Evolutionary conservation across 2,888 invertebrate species (phyloP).

Genomic region (Brachypalpus laphriformis): DNA sequence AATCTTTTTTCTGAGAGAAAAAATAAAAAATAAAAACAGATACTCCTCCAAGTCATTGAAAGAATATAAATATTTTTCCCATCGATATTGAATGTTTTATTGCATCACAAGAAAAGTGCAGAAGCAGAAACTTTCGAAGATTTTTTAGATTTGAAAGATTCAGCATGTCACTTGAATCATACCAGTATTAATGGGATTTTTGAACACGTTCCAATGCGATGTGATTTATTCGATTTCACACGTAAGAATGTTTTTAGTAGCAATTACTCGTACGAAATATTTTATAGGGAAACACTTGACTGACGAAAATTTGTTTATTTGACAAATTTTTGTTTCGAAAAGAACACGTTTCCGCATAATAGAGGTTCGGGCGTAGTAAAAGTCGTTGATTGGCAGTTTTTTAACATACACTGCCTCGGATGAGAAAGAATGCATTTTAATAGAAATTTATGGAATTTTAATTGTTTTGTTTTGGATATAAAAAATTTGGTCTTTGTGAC

Average conservation of each 20-base stretch:
- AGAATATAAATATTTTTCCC: constrained; percentile 20
- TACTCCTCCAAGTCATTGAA: neutral
- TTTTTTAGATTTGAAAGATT: constrained; percentile 13
- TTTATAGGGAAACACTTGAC: neutral
- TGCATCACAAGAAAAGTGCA: constrained; percentile 44
- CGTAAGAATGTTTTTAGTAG: neutral
- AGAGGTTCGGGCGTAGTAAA: neutral
- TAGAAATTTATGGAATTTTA: constrained; percentile 4
- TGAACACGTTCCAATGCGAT: constrained; percentile 41
- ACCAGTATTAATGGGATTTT: constrained; percentile 24
- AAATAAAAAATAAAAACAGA: neutral
- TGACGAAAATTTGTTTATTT: neutral
- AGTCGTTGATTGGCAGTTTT: neutral
- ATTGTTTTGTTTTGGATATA: constrained; percentile 19
- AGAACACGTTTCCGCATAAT: constrained; percentile 1
- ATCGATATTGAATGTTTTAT: constrained; percentile 19
- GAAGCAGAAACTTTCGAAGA: neutral
- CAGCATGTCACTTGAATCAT: constrained; percentile 25
- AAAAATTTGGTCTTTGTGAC: neutral
- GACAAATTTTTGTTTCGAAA: neutral
- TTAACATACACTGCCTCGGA: neutral
- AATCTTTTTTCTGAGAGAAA: constrained; percentile 6
- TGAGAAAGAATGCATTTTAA: constrained; percentile 2
- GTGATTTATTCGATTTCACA: constrained; percentile 13
- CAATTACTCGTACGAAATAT: neutral